These are phyloP conservation scores for Xerus inauris DNA, from an alignment of 2,113 vertebrate genomes.

Conservation along the genomic window DNA sequence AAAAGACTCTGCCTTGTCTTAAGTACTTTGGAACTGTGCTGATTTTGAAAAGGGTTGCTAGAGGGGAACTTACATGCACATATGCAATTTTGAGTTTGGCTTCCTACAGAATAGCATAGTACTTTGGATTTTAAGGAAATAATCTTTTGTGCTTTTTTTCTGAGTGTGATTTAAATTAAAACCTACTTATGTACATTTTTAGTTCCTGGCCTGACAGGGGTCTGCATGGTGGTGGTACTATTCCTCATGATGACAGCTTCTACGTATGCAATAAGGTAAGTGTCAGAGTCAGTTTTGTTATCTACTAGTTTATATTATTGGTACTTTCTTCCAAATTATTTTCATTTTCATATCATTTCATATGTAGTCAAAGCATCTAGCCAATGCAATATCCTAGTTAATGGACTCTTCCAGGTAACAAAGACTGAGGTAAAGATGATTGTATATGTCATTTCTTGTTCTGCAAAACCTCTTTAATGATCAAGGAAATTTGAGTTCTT, in stretches of 20 bases:
- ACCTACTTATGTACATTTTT: conserved; percentile 49
- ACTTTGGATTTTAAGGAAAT: conserved; percentile 31
- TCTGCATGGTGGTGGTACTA: conserved; percentile 95
- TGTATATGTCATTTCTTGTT: neutral
- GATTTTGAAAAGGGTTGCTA: conserved; percentile 19
- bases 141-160: conserved; percentile 8
- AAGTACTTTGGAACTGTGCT: neutral
- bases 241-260: conserved; percentile 97
- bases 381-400: neutral
- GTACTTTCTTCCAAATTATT: neutral
- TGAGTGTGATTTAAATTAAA: conserved; percentile 9
- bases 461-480: neutral
- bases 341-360: conserved; percentile 2
- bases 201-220: conserved; percentile 97
- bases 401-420: neutral
- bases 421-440: neutral
- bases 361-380: neutral
- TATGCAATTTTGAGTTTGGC: conserved; percentile 34
- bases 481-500: neutral
- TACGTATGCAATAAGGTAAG: conserved; percentile 94
- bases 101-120: neutral
- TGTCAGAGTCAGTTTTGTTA: neutral
- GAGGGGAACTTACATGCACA: neutral
- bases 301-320: neutral
- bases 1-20: conserved; percentile 43